Conservation (phyloP, 2,888 invertebrate genomes). For the Geotrupes spiniger region DNA sequence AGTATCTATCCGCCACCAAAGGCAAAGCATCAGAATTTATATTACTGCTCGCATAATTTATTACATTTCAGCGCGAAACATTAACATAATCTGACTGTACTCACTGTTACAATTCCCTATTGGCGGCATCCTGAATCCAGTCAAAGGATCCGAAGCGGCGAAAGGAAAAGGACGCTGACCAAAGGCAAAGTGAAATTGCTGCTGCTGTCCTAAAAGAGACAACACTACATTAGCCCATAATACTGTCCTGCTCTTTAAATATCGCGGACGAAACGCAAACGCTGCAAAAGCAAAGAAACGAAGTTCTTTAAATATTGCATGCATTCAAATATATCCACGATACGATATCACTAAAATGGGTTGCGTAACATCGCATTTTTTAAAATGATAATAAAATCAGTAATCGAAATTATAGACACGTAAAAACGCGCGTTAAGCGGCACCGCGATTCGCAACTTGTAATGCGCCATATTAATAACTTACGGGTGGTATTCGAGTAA, state of each 20-base stretch:
- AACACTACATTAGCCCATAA: slow-evolving; percentile 63
- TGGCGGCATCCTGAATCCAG: slow-evolving; percentile 85
- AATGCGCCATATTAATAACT: slow-evolving; percentile 12
- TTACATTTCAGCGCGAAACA: neutral
- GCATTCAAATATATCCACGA: too few relatives aligned
- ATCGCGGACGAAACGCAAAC: neutral
- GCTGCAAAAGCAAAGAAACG: too few relatives aligned
- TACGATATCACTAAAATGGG: too few relatives aligned
- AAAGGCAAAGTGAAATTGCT: slow-evolving; percentile 91
- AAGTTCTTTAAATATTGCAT: too few relatives aligned
- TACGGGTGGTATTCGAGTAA: slow-evolving; percentile 10
- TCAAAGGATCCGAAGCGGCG: slow-evolving; percentile 78
- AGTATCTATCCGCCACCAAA: too few relatives aligned
- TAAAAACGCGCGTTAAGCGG: too few relatives aligned
- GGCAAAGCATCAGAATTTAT: too few relatives aligned
- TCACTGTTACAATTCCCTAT: slow-evolving; percentile 89
- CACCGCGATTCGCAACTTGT: neutral
- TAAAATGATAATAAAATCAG: too few relatives aligned
- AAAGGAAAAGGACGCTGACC: slow-evolving; percentile 86
- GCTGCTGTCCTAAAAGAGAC: slow-evolving; percentile 92
- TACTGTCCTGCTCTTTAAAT: slow-evolving; percentile 40
- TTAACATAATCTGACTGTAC: slow-evolving; percentile 49
- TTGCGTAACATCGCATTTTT: too few relatives aligned
- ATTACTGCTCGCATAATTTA: too few relatives aligned
- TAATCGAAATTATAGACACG: too few relatives aligned